Conservation (phyloP, 2,797 vertebrate species). For the Sphenodon punctatus region DNA sequence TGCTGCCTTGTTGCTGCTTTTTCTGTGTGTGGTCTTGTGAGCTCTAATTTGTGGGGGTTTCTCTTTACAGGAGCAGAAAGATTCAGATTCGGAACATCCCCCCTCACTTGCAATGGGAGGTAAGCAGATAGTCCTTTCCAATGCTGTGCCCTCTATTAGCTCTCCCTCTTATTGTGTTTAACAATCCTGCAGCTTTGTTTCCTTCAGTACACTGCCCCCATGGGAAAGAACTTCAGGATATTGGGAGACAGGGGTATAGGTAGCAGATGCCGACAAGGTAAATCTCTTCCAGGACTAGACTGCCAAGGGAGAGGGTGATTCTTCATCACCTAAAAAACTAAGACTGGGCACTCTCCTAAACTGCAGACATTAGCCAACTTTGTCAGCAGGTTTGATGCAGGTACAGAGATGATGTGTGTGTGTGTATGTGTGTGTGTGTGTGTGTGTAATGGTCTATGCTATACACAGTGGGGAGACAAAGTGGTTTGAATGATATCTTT, state of each 20-base stretch:
- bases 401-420: too few species aligned
- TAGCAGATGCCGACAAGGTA: too few species aligned
- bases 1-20: not conserved
- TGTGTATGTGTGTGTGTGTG: too few species aligned
- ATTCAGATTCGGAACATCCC: slow-evolving; percentile 98
- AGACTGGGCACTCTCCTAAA: too few species aligned
- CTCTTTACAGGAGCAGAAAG: slow-evolving; percentile 91
- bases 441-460: too few species aligned
- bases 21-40: not conserved
- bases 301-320: not conserved
- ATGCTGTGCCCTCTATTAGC: not conserved
- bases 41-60: not conserved
- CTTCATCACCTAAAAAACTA: too few species aligned
- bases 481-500: too few species aligned
- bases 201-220: not conserved
- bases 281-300: not conserved
- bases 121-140: slow-evolving; percentile 69
- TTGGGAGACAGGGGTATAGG: too few species aligned
- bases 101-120: slow-evolving; percentile 96
- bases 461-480: too few species aligned
- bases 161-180: not conserved
- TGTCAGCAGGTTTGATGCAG: too few species aligned
- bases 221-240: not conserved
- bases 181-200: not conserved
- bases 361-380: too few species aligned